Base-by-base conservation (phyloP, 2,797 vertebrate species). In the Nothura maculosa region DNA sequence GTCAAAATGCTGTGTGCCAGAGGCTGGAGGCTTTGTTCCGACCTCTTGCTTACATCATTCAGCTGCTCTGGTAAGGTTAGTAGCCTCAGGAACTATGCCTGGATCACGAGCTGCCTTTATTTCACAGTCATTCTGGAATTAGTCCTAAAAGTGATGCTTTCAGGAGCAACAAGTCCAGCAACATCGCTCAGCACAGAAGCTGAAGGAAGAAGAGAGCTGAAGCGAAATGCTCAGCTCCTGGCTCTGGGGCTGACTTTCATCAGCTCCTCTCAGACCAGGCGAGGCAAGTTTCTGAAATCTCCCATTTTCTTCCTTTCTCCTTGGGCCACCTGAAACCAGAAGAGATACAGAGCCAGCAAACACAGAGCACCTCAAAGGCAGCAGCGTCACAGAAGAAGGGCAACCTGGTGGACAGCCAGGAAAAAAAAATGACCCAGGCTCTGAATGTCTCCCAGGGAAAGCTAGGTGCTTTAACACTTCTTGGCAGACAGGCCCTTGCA, bases 111-210 rank as follows among this genome's bases (percentile, higher is more conserved):
- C 77, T 88, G 92, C 70, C 85, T 94, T 94, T 92, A 81, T 90
- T 95, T 87, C 0, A 0, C 58, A 89, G 93, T 81, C 61, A 47
- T 85, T 77, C 89, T 95, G 95, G 93, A 95, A 70, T 72, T 43
- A 58, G 57, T 93, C 92, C 89, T 95, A 87, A 88, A 95, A 95
- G 85, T 2, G 19, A 88, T 81, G 74, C 92, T 93, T 95, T 55
- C 70, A 89, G 90, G 91, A 95, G 82, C 90, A 94, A 86, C 83
- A 74, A 94, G 85, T 34, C 57, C 34, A 94, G 73, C 76, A 92
- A 92, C 92, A 91, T 86, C 89, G 76, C 82, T 94, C 85, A 94
- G 38, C 74, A 95, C 91, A 85, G 95, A 95, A 94, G 94, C 94
- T 89, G 64, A 88, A 88, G 92, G 85, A 94, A 93, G 52, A 52